phyloP scores from a whole-genome alignment of 2,888 invertebrate species.

The Luperina testacea region DNA sequence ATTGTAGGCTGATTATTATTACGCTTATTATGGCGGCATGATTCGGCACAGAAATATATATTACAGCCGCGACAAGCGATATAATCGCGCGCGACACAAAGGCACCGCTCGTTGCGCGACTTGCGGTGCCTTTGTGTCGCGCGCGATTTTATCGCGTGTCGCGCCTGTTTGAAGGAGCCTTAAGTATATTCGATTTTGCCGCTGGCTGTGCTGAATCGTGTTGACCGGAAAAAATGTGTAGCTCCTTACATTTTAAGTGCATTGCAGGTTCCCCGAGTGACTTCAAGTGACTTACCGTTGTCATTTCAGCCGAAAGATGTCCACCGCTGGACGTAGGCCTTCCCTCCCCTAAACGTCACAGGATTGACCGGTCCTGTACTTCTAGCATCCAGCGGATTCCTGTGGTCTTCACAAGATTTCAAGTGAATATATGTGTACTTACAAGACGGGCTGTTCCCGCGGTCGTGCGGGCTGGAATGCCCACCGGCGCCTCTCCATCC shows the following conservation, averaged over 20 bases:
- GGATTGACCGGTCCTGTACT: background rate
- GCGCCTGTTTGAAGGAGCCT: too few relatives aligned
- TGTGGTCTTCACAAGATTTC: background rate
- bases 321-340: background rate
- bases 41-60: background rate
- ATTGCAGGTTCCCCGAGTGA: background rate
- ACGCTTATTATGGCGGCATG: too few relatives aligned
- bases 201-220: too few relatives aligned
- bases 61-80: too few relatives aligned
- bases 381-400: background rate
- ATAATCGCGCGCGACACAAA: too few relatives aligned
- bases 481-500: background rate
- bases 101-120: too few relatives aligned
- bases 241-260: background rate
- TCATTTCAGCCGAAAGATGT: background rate
- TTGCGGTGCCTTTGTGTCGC: too few relatives aligned
- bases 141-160: too few relatives aligned
- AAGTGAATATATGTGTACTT: slow-evolving; percentile 4
- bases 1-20: too few relatives aligned
- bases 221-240: background rate
- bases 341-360: background rate
- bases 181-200: background rate
- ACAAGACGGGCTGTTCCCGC: background rate
- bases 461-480: background rate
- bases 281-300: background rate